phyloP scores from a whole-genome alignment of 2,888 invertebrate genomes.

The Timema podura region DNA sequence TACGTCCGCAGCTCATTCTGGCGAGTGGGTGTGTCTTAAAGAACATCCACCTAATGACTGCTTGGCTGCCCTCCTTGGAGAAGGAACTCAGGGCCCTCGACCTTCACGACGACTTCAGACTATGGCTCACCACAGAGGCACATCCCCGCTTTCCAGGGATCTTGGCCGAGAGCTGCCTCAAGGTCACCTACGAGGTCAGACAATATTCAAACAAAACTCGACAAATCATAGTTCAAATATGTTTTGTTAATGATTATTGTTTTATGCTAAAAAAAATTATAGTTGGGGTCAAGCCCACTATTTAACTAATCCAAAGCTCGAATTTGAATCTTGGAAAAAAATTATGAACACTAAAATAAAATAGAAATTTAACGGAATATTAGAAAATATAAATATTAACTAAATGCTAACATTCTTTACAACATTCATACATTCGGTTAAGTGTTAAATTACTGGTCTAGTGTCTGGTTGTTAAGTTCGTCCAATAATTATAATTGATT shows the following conservation, averaged over 20 bases:
- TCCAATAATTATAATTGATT: no score
- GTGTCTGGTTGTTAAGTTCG: no score
- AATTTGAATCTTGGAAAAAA: background rate
- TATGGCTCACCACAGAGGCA: constrained; percentile 87
- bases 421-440: no score
- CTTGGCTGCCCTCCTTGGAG: constrained; percentile 65
- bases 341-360: no score
- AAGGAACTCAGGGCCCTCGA: constrained; percentile 56
- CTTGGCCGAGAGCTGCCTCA: constrained; percentile 71
- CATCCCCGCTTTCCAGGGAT: constrained; percentile 70
- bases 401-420: no score
- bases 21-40: constrained; percentile 74
- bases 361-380: no score
- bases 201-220: constrained; percentile 32
- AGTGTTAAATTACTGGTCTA: no score
- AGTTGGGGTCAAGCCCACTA: background rate
- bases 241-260: constrained; percentile 41
- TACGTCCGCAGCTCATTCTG: constrained; percentile 55
- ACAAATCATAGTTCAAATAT: no score
- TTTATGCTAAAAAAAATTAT: background rate
- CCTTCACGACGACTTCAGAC: constrained; percentile 56
- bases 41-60: constrained; percentile 72
- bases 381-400: no score
- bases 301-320: background rate
- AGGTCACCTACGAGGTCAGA: constrained; percentile 68